phyloP scores from a whole-genome alignment of 2,888 invertebrate species.

The Drepana falcataria region DNA sequence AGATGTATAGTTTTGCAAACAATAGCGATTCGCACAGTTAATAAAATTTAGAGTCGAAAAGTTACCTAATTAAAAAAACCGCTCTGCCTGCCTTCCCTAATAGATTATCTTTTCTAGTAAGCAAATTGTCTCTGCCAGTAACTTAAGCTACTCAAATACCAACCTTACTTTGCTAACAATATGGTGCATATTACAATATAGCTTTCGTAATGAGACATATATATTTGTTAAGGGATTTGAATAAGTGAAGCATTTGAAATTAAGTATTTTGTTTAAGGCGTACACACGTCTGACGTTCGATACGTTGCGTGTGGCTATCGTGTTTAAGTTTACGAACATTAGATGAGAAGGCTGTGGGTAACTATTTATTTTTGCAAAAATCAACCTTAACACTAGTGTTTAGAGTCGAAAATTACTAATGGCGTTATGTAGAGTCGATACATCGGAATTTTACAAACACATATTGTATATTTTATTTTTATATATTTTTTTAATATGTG shows the following conservation, averaged over 20 bases:
- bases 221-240: constrained; percentile 15
- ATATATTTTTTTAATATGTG: no score
- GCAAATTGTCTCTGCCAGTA: background rate
- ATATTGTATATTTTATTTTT: no score
- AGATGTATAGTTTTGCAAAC: no score
- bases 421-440: background rate
- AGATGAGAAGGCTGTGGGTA: constrained; percentile 36
- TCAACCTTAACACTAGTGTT: background rate
- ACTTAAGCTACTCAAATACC: background rate
- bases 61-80: no score
- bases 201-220: constrained; percentile 11
- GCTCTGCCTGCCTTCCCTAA: no score
- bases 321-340: constrained; percentile 12
- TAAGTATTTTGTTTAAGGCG: constrained; percentile 9
- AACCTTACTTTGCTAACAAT: background rate
- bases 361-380: constrained; percentile 3
- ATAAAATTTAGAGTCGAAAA: no score
- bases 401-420: background rate
- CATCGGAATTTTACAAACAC: no score
- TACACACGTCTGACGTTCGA: background rate
- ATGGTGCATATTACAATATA: constrained; percentile 24
- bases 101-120: no score
- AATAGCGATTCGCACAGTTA: no score
- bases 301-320: background rate
- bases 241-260: constrained; percentile 48